Evolutionary conservation across 1,140 invertebrate species (phyloP).

Genomic region (Pomacea maculata): DNA sequence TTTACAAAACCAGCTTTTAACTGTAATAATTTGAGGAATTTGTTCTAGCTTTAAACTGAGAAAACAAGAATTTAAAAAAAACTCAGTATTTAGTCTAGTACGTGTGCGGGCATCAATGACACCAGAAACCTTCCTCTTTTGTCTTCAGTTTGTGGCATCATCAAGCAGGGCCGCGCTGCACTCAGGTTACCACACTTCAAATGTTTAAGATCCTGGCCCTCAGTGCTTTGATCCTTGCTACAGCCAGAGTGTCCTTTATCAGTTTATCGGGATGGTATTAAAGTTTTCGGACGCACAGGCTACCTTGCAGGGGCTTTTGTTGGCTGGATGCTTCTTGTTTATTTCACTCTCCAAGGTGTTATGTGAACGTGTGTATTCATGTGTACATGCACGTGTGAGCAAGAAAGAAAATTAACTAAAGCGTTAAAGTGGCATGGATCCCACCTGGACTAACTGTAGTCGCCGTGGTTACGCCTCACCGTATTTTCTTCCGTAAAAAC

Average conservation of each 20-base stretch:
- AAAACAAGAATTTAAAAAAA: no score
- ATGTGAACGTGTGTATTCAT: neutral
- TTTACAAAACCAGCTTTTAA: no score
- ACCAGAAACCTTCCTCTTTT: no score
- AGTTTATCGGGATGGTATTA: slow-evolving; percentile 96
- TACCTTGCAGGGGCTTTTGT: slow-evolving; percentile 88
- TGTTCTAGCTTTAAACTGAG: no score
- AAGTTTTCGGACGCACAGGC: slow-evolving; percentile 97
- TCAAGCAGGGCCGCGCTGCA: slow-evolving; percentile 99
- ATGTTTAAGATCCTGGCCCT: slow-evolving; percentile 99
- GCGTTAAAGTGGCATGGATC: no score
- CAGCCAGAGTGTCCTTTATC: slow-evolving; percentile 85
- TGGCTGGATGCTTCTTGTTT: slow-evolving; percentile 97
- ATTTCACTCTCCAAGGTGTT: slow-evolving; percentile 96
- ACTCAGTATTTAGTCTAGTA: neutral
- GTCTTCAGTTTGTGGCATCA: slow-evolving; percentile 92
- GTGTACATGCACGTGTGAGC: no score
- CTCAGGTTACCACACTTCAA: slow-evolving; percentile 97
- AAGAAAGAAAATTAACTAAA: no score
- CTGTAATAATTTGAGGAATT: no score
- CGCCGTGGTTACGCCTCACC: no score
- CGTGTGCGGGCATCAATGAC: no score
- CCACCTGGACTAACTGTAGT: no score
- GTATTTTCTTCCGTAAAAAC: no score
- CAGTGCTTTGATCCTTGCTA: slow-evolving; percentile 99